Conservation (phyloP, 1,140 invertebrate genomes). For the Pomphorhynchus laevis region DNA sequence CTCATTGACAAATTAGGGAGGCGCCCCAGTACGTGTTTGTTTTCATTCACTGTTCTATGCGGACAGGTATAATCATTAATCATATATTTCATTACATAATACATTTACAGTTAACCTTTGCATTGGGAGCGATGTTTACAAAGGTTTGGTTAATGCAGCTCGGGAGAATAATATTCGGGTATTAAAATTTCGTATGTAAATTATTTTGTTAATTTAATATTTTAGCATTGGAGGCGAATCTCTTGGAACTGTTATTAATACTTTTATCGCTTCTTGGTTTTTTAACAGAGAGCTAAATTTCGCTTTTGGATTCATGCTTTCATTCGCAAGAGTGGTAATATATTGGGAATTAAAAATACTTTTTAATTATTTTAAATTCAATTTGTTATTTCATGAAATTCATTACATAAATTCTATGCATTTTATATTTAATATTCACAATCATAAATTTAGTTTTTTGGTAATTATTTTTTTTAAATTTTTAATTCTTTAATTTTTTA, state of each 20-base stretch:
- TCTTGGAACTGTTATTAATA: conserved; percentile 73
- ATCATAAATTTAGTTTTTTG: background rate
- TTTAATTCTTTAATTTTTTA: background rate
- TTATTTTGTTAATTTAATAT: conserved; percentile 14
- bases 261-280: conserved; percentile 81
- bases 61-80: too few species aligned
- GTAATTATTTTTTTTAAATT: conserved; percentile 1
- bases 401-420: background rate
- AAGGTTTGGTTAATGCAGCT: conserved; percentile 47
- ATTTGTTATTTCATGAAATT: background rate
- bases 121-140: conserved; percentile 37
- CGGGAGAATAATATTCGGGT: conserved; percentile 78
- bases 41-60: too few species aligned
- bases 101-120: conserved; percentile 41
- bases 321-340: conserved; percentile 40
- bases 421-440: background rate
- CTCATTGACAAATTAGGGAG: conserved; percentile 59
- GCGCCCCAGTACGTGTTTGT: too few species aligned
- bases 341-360: background rate
- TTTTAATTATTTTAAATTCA: background rate
- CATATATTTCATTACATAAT: too few species aligned
- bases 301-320: conserved; percentile 69
- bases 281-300: conserved; percentile 83
- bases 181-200: conserved; percentile 11
- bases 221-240: conserved; percentile 70